Conservation (phyloP, 2,888 invertebrate genomes). For the Hydropsyche betteni region DNA sequence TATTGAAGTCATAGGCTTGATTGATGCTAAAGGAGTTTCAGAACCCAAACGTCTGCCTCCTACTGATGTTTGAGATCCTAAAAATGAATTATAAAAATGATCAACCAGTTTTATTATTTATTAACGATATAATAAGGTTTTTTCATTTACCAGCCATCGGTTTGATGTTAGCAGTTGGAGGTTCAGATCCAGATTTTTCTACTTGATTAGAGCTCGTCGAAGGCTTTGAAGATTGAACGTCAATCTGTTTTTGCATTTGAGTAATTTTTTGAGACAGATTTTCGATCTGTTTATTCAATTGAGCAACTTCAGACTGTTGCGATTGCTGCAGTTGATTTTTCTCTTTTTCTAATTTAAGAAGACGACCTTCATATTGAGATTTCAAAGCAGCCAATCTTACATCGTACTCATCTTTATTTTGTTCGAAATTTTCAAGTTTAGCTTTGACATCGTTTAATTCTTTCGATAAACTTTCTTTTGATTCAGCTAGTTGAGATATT, state of each 20-base stretch:
- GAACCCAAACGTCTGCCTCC: conserved; percentile 74
- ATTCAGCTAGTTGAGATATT: conserved; percentile 76
- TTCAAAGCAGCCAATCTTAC: conserved; percentile 70
- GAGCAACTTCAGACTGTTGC: conserved; percentile 64
- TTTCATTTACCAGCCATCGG: conserved; percentile 81
- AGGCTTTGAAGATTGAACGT: conserved; percentile 71
- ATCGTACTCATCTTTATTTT: conserved; percentile 68
- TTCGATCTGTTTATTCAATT: conserved; percentile 71
- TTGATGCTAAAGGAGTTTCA: conserved; percentile 90
- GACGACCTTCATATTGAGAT: conserved; percentile 74
- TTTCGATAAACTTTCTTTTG: conserved; percentile 69
- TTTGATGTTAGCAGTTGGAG: conserved; percentile 90
- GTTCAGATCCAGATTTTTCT: conserved; percentile 69
- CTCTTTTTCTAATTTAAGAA: conserved; percentile 78
- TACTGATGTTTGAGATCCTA: conserved; percentile 62
- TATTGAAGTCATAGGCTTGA: conserved; percentile 83
- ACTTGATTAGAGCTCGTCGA: conserved; percentile 73
- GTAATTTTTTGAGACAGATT: conserved; percentile 75
- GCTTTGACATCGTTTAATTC: conserved; percentile 68
- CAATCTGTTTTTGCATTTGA: conserved; percentile 71
- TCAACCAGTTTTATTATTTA: background rate
- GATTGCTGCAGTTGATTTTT: conserved; percentile 71
- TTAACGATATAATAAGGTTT: conserved; percentile 34
- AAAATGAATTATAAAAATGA: conserved; percentile 45
- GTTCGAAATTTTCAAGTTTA: conserved; percentile 64